Base-by-base conservation (phyloP, 2,113 vertebrate genomes). In the Nothobranchius kuhntae region DNA sequence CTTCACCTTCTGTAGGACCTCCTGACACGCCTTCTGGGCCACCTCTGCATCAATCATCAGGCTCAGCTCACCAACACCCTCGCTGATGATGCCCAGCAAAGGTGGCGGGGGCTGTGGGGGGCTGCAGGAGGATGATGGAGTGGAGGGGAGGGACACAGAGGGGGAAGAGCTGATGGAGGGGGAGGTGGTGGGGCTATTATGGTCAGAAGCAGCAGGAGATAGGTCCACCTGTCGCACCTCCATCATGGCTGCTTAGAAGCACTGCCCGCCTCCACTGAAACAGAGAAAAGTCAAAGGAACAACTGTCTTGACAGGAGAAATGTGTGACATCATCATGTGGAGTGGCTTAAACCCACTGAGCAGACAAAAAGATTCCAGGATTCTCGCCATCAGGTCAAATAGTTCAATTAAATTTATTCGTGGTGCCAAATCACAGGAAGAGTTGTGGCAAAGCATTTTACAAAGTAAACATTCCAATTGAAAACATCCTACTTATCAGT, bases 1-100 rank as follows among this genome's bases (percentile, higher is more conserved):
- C 2, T 95, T 95, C 1, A 97, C 95, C 75, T 97, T 95, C 87
- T 97, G 94, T 80, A 99, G 91, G 0, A 99, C 97, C 14, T 99
- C 94, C 71, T 94, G 89, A 42, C 97, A 99, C 13, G 97, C 96
- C 4, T 86, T 94, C 65, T 95, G 89, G 0, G 97, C 97, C 81
- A 98, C 95, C 86, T 95, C 96, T 0, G 95, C 81, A 76, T 98
- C 95, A 10, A 98, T 99, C 56, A 97, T 90, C 0, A 91, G 66
- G 62, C 90, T 89, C 44, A 95, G 89, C 73, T 98, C 96, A 0
- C 86, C 91, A 0, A 92, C 81, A 0, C 95, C 96, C 77, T 99
- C 97, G 0, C 83, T 91, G 92, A 99, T 99, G 85, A 98, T 91
- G 0, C 92, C 90, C 53, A 94, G 93, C 0, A 89, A 72, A 0